Base-by-base conservation (phyloP, 2,797 vertebrate species). In the Botia almorhae region DNA sequence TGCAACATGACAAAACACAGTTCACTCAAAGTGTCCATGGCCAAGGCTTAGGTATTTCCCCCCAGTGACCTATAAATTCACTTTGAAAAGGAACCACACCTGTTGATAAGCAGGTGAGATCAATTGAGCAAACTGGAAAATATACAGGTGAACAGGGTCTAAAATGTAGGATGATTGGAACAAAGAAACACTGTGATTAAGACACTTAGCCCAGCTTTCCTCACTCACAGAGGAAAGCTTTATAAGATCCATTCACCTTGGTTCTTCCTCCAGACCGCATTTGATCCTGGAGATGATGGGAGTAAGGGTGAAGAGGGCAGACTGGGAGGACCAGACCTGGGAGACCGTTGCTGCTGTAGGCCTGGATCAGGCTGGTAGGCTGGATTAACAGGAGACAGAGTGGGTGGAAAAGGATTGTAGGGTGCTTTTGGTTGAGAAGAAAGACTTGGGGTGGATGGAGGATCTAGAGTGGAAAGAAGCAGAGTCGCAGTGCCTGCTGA, bases 261-360 rank as follows among this genome's bases (percentile, higher is more conserved):
- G 87, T 90, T 96, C 88, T 97, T 97, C 86, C 93, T 98, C 97
- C 97, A 98, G 82, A 96, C 82, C 0, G 94, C 93, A 1, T 94
- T 90, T 74, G 94, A 93, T 14, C 88, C 85, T 0, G 94, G 89
- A 17, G 77, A 87, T 36, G 87, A 67, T 0, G 61, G 78, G 12
- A 80, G 39, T 13, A 91, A 83, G 0, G 56, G 74, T 2, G 78
- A 74, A 68, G 78, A 69, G 50, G 19, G 81, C 75, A 77, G 88
- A 89, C 21, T 83, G 13, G 86, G 91, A 84, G 88, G 81, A 69
- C 89, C 90, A 26, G 92, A 87, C 76, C 92, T 83, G 82, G 90
- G 90, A 55, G 92, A 91, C 19, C 89, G 92, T 76, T 88, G 92
- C 5, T 13, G 46, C 29, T 74, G 78, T 5, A 23, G 19, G 3